Percentiles rank a stretch among this genome's conserved stretches.
Evolutionary conservation across 2,113 vertebrate species (phyloP).

Genomic region (Cyphomyrus discorhynchus): DNA sequence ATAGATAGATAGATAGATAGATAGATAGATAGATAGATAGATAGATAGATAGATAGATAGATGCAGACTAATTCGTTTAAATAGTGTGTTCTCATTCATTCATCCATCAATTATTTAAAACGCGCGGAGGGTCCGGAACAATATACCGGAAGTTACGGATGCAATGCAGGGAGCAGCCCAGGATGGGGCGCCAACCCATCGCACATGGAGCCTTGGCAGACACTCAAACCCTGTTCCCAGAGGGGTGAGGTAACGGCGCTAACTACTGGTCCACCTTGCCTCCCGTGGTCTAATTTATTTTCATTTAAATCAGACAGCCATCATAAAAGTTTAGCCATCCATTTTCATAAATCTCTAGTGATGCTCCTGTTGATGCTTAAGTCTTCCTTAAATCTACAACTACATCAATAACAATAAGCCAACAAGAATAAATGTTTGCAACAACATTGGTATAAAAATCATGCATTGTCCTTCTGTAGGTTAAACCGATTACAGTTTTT

Average conservation of each 20-base stretch:
- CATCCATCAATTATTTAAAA: no score
- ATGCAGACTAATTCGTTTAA: no score
- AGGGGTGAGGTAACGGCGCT: neutral
- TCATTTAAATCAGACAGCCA: neutral
- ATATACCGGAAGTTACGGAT: neutral
- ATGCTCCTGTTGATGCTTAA: neutral
- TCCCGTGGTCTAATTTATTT: neutral
- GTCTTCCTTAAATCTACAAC: neutral
- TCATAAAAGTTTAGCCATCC: neutral
- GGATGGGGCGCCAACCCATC: neutral
- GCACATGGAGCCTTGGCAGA: neutral
- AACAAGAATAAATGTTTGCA: neutral
- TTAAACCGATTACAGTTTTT: neutral
- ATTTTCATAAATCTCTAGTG: neutral
- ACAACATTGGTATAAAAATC: neutral
- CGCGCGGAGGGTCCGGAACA: neutral
- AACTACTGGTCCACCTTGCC: neutral
- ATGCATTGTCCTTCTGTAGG: neutral
- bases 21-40: no score
- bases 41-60: no score
- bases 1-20: no score
- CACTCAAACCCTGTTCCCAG: neutral
- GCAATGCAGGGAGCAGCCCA: neutral
- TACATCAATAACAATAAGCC: neutral
- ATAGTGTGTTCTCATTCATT: no score